A percentile compares a stretch with the other conserved stretches of the same genome.
Conservation (phyloP, 2,797 vertebrate genomes). For the Tympanoctomys barrerae region DNA sequence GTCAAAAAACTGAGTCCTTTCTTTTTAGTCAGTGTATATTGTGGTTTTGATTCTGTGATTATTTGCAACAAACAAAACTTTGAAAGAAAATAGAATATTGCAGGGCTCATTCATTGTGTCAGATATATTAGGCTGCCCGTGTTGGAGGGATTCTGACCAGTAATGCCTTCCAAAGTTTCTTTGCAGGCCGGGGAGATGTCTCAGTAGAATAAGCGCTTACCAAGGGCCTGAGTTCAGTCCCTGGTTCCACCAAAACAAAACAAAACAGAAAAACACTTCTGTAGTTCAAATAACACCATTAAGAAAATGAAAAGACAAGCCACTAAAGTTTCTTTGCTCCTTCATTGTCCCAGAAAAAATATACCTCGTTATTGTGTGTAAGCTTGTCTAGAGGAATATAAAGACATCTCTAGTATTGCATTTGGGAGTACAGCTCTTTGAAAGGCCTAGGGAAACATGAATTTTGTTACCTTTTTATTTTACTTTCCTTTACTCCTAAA, state of each 20-base stretch:
- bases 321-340: conserved; percentile 38
- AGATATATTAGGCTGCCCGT: not conserved
- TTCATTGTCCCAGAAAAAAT: conserved; percentile 76
- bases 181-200: not conserved
- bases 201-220: too few species aligned
- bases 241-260: too few species aligned
- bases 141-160: conserved; percentile 50
- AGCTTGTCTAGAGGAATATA: conserved; percentile 77
- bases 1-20: conserved; percentile 21
- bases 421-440: conserved; percentile 72
- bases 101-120: conserved; percentile 10
- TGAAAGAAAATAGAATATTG: not conserved
- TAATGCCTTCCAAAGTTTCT: conserved; percentile 64
- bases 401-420: conserved; percentile 79
- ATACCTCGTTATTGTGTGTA: not conserved
- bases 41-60: conserved; percentile 67
- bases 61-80: conserved; percentile 66
- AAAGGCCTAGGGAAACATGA: conserved; percentile 80
- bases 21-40: conserved; percentile 62
- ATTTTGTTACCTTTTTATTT: conserved; percentile 81
- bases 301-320: too few species aligned
- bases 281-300: too few species aligned
- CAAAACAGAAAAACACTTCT: too few species aligned
- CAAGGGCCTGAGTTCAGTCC: too few species aligned
- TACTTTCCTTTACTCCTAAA: conserved; percentile 79